Evolutionary conservation across 2,113 vertebrate genomes (phyloP).

Genomic region (Xenus cinereus): DNA sequence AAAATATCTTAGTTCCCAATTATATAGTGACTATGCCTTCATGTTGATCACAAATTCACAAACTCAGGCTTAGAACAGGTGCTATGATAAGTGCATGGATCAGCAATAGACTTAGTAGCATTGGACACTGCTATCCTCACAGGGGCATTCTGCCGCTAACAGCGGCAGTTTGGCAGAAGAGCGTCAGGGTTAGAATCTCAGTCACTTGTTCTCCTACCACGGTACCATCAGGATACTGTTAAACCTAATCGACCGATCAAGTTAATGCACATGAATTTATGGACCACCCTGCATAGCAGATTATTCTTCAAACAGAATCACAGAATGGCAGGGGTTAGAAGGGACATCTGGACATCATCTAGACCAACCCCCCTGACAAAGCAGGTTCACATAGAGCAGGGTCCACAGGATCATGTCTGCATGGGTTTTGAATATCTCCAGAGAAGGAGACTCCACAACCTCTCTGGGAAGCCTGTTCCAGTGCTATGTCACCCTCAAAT

Average conservation of each 20-base stretch:
- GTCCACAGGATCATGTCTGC: neutral
- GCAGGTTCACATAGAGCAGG: neutral
- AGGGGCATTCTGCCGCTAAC: neutral
- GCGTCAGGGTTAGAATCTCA: neutral
- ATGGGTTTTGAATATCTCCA: neutral
- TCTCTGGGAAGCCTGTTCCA: neutral
- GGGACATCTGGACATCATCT: neutral
- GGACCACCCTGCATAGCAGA: neutral
- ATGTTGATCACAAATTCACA: neutral
- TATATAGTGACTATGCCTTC: fast-evolving
- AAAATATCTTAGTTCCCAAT: neutral
- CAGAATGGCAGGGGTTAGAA: neutral
- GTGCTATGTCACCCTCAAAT: neutral
- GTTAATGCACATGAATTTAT: neutral
- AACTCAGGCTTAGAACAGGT: neutral
- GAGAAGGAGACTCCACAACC: neutral
- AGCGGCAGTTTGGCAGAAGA: neutral
- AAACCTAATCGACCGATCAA: neutral
- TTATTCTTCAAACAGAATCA: neutral
- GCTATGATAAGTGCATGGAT: neutral
- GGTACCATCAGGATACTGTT: neutral
- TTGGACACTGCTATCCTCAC: neutral
- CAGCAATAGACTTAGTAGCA: fast-evolving
- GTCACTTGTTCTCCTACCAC: neutral
- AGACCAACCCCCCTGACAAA: neutral